Base-by-base conservation (phyloP, 2,113 vertebrate genomes). In the Loxodonta africana region DNA sequence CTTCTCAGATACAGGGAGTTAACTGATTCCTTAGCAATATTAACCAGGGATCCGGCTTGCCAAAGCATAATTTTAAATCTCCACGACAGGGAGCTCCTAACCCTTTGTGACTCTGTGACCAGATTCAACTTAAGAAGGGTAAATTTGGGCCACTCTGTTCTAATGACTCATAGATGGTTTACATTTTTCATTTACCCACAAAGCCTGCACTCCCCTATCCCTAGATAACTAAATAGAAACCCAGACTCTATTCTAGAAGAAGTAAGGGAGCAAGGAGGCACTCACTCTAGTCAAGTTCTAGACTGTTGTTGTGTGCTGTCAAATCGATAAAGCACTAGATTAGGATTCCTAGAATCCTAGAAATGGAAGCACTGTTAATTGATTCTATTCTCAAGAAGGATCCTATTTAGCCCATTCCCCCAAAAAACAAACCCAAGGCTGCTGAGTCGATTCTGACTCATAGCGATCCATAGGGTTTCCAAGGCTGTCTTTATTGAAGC, bases 111-210 rank as follows among this genome's bases (percentile, higher is more conserved):
- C n/a, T 84, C 78, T 85, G 41, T 53, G 83, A 88, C 33, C 57
- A 85, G 84, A 92, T 77, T 96, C 48, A 93, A 57, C 67, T 87
- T 60, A 89, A 94, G 8, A 85, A 82, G 69, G 53, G 63, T 74
- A 80, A 92, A 41, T 57, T 83, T 90, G 83, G 86, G 15, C 53
- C 53, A 57, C 53, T 57, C 53, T 57, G n/a, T 91, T 91, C 26
- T 88, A 53, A 76, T 41, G 76, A 96, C 91, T 94, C 63, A 74
- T 33, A 46, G 65, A 73, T 25, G 12, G 10, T 65, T 93, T 53
- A 67, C 63, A 46, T 86, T 67, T 82, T 69, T 91, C 74, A 82
- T 37, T 81, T 69, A 60, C 53, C 23, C 60, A 83, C 30, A 41
- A 57, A 90, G 23, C 9, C 67, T 37, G 85, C 25, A 73, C 0